A percentile compares a stretch with the other conserved stretches of the same genome.
phyloP scores from a whole-genome alignment of 2,113 vertebrate genomes.

The Embiotoca jacksoni region DNA sequence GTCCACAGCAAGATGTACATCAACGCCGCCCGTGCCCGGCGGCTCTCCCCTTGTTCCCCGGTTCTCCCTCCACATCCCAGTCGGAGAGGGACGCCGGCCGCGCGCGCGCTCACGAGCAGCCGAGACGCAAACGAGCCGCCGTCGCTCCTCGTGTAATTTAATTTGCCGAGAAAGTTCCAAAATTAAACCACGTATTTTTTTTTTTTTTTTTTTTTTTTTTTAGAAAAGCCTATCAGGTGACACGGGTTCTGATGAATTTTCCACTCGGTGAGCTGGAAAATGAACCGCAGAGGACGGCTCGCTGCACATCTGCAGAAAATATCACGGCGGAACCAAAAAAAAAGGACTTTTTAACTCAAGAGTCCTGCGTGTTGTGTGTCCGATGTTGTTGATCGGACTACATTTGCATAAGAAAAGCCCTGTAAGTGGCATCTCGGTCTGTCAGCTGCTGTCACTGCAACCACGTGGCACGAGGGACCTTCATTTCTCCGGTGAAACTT shows the following conservation, averaged over 20 bases:
- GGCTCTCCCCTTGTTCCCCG: neutral
- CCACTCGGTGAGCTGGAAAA: constrained; percentile 64
- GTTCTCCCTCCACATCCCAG: too few relatives aligned
- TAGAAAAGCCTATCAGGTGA: constrained; percentile 48
- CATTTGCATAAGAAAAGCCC: too few relatives aligned
- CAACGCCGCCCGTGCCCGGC: neutral
- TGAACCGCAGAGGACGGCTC: constrained; percentile 20
- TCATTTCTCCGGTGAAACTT: too few relatives aligned
- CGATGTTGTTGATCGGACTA: too few relatives aligned
- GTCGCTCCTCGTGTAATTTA: constrained; percentile 4
- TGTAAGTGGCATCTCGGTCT: too few relatives aligned
- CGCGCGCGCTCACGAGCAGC: too few relatives aligned
- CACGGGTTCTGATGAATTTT: constrained; percentile 59
- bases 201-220: neutral
- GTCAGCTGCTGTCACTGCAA: neutral
- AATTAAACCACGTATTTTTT: constrained; percentile 21
- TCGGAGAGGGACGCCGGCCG: too few relatives aligned
- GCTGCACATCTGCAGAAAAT: constrained; percentile 61
- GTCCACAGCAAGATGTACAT: constrained; percentile 22
- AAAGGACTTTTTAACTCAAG: neutral
- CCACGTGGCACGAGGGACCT: neutral
- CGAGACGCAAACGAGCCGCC: constrained; percentile 44
- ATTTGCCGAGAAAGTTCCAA: constrained; percentile 48
- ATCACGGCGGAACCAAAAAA: constrained; percentile 21
- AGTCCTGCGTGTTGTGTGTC: too few relatives aligned